Percentiles rank a stretch among this genome's conserved stretches.
phyloP scores from a whole-genome alignment of 2,888 invertebrate genomes.

The Netelia inedita region DNA sequence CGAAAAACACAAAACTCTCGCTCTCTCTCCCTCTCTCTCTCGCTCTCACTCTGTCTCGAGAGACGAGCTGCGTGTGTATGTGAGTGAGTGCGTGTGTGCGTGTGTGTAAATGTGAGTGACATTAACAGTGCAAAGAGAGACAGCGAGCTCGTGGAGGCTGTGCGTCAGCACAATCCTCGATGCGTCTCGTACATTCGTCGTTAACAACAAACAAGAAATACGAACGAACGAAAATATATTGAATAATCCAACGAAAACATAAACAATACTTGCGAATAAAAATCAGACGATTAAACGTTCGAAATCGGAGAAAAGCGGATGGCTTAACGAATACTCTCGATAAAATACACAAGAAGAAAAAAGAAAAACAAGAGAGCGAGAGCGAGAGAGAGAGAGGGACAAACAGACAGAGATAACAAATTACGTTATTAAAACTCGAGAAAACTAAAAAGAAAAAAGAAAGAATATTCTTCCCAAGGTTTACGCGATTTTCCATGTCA shows the following conservation, averaged over 20 bases:
- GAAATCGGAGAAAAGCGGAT: conserved; percentile 17
- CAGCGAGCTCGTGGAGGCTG: conserved; percentile 34
- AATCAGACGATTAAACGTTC: conserved; percentile 17
- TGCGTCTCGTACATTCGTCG: conserved; percentile 34
- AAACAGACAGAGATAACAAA: background rate
- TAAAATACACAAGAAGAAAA: conserved; percentile 13
- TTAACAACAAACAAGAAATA: conserved; percentile 22
- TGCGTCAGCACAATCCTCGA: conserved; percentile 40
- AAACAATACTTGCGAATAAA: conserved; percentile 30
- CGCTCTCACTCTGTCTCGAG: conserved; percentile 42
- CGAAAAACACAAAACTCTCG: conserved; percentile 56
- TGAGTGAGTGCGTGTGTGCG: conserved; percentile 11
- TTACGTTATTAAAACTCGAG: conserved; percentile 21
- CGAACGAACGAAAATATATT: background rate
- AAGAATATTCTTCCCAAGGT: conserved; percentile 34
- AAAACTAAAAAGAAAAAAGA: background rate
- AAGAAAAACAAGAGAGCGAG: background rate
- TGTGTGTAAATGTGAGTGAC: conserved; percentile 34
- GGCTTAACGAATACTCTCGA: background rate
- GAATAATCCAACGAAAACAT: conserved; percentile 7
- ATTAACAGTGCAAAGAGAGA: conserved; percentile 47
- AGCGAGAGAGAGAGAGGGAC: background rate
- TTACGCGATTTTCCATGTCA: conserved; percentile 80
- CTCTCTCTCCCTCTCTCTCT: conserved; percentile 47
- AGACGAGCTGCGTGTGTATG: conserved; percentile 23